phyloP scores from a whole-genome alignment of 2,113 vertebrate genomes.

The Neogobius melanostomus region DNA sequence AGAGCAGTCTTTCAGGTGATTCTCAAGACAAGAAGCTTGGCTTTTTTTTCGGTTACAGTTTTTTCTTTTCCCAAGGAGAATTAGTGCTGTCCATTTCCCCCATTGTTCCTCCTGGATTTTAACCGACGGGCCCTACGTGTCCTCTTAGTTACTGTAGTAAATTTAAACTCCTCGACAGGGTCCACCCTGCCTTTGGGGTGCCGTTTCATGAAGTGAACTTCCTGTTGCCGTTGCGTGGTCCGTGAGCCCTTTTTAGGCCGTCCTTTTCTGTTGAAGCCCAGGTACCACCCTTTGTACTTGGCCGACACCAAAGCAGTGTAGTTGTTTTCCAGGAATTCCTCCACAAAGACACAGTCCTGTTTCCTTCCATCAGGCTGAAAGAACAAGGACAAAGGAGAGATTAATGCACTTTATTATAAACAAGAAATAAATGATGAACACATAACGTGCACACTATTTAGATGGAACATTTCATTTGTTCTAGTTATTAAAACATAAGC shows the following conservation, averaged over 20 bases:
- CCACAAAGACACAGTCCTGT: constrained; percentile 81
- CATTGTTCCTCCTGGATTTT: constrained; percentile 73
- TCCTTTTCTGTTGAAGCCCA: constrained; percentile 81
- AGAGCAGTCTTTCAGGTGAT: constrained; percentile 60
- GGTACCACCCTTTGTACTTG: constrained; percentile 83
- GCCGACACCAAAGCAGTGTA: constrained; percentile 82
- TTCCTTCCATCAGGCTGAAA: constrained; percentile 77
- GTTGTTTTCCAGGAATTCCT: constrained; percentile 85
- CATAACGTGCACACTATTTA: no score
- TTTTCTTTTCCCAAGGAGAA: constrained; percentile 20
- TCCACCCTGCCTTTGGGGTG: constrained; percentile 71
- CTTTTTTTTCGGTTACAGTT: constrained; percentile 41
- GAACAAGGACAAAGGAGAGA: not conserved
- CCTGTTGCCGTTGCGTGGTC: constrained; percentile 81
- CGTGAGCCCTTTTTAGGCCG: constrained; percentile 78
- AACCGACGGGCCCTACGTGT: constrained; percentile 81
- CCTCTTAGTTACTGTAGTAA: constrained; percentile 82
- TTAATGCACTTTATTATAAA: constrained; percentile 4
- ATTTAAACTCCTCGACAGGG: constrained; percentile 78
- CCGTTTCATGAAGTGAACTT: constrained; percentile 84
- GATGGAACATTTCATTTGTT: no score
- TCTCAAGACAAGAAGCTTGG: constrained; percentile 60
- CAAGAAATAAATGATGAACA: no score
- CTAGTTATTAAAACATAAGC: no score
- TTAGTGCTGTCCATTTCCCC: constrained; percentile 49